A percentile compares a stretch with the other conserved stretches of the same genome.
These are phyloP conservation scores for Dysmachus trigonus DNA, from an alignment of 2,888 invertebrate genomes.

Conservation along the genomic window DNA sequence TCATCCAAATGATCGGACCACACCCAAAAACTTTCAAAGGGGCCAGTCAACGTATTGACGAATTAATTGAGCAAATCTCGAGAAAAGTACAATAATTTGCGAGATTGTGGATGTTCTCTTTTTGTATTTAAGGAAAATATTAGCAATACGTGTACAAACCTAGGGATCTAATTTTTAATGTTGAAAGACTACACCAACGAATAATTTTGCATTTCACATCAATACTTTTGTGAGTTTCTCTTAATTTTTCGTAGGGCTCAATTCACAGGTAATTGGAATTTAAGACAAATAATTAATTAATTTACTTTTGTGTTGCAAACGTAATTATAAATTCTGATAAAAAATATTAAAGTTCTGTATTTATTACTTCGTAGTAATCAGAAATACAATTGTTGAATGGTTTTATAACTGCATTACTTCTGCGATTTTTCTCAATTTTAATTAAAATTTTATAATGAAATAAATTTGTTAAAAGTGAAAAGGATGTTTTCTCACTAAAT, in stretches of 20 bases:
- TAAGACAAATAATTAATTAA: background rate
- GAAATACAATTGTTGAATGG: background rate
- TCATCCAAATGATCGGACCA: conserved; percentile 91
- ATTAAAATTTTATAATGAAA: background rate
- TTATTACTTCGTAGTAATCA: background rate
- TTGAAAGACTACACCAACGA: background rate
- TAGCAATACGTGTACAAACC: conserved; percentile 9
- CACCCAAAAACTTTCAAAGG: conserved; percentile 85
- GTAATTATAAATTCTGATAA: background rate
- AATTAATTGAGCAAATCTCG: conserved; percentile 79
- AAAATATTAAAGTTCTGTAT: background rate
- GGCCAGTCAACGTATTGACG: conserved; percentile 81
- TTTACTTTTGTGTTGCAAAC: background rate
- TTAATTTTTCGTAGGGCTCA: background rate
- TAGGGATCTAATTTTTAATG: background rate
- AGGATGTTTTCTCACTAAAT: background rate
- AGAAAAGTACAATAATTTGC: conserved; percentile 68
- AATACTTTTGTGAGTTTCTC: background rate
- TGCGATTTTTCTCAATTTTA: background rate
- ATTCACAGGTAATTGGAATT: background rate
- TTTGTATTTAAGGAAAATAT: conserved; percentile 11
- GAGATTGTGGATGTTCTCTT: background rate
- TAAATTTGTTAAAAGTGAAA: background rate
- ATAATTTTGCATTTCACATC: background rate
- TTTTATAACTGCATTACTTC: background rate